Conservation (phyloP, 1,140 invertebrate species). For the Pseudobourletiella spinata region DNA sequence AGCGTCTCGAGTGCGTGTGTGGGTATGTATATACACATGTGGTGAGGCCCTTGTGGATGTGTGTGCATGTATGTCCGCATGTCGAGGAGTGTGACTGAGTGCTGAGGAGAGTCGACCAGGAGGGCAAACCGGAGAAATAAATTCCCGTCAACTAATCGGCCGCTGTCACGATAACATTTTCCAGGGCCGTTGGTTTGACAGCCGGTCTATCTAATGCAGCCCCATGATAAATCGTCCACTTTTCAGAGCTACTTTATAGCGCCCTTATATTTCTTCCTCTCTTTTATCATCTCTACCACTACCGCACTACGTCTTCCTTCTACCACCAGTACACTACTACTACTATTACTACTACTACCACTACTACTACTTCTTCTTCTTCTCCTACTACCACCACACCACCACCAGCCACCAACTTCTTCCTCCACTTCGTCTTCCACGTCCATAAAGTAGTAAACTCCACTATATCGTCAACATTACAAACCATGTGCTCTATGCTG, state of each 20-base stretch:
- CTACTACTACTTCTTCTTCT: background rate
- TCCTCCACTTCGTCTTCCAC: background rate
- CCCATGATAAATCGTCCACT: constrained; percentile 32
- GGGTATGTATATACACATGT: background rate
- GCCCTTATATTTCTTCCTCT: constrained; percentile 5
- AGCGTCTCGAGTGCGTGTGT: constrained; percentile 1
- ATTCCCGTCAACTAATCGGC: constrained; percentile 33
- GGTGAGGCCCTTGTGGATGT: background rate
- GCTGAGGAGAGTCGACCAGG: background rate
- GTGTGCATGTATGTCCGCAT: background rate
- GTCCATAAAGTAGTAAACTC: background rate
- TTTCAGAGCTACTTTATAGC: constrained; percentile 21
- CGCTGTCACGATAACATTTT: constrained; percentile 35
- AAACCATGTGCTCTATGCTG: no score
- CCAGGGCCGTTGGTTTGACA: constrained; percentile 34
- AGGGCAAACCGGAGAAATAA: constrained; percentile 31
- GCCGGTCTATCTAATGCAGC: constrained; percentile 29
- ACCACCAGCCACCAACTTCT: background rate
- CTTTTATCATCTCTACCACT: constrained; percentile 1
- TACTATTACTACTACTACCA: background rate
- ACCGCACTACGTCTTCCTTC: background rate
- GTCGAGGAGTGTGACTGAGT: background rate
- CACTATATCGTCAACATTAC: no score
- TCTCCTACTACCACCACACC: background rate
- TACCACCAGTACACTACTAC: no score